These are phyloP conservation scores for Melangyna quadrimaculata DNA, from an alignment of 2,888 invertebrate genomes.

Conservation along the genomic window DNA sequence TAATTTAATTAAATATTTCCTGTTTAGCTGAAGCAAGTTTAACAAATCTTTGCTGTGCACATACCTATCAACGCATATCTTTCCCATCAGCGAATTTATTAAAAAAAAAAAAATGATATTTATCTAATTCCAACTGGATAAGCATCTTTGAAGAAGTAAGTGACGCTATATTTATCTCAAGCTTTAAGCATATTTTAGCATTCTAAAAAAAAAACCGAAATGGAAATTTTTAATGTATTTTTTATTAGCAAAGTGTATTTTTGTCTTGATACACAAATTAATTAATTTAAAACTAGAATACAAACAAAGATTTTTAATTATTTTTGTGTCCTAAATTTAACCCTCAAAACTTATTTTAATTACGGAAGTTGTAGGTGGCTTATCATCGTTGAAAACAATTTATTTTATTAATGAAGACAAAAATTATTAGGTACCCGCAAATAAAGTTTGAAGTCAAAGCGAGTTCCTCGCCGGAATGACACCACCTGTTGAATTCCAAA, in stretches of 20 bases:
- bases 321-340: not conserved
- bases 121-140: conserved; percentile 35
- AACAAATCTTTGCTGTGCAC: not conserved
- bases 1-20: conserved; percentile 81
- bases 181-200: not conserved
- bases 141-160: conserved; percentile 45
- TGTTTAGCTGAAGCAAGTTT: conserved; percentile 75
- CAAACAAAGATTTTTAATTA: not conserved
- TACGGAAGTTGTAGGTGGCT: not conserved
- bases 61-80: not conserved
- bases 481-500: conserved; percentile 70
- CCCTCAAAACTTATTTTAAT: not conserved
- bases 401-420: conserved; percentile 1
- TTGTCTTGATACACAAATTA: not conserved
- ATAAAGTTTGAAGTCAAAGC: conserved; percentile 4
- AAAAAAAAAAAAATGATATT: conserved; percentile 31
- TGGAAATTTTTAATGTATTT: conserved; percentile 1
- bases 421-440: not conserved
- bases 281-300: conserved; percentile 3
- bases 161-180: conserved; percentile 24
- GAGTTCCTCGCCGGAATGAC: conserved; percentile 25
- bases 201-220: not conserved
- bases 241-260: not conserved
- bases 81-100: conserved; percentile 6
- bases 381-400: not conserved